phyloP scores from a whole-genome alignment of 2,888 invertebrate species.

The Craniophora ligustri region DNA sequence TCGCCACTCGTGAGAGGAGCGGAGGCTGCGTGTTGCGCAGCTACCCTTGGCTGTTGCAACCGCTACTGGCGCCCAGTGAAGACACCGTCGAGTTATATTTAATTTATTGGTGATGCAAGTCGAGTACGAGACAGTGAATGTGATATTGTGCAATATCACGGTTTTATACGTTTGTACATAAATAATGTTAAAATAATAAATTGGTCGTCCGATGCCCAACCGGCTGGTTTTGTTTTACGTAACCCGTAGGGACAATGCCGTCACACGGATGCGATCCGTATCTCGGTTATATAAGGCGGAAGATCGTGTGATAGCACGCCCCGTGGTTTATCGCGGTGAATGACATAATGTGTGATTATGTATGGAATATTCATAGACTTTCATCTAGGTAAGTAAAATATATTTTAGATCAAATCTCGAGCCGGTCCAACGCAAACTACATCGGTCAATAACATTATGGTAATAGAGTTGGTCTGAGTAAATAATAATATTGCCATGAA shows the following conservation, averaged over 20 bases:
- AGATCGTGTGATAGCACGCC: constrained; percentile 43
- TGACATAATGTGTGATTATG: constrained; percentile 55
- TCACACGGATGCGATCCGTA: constrained; percentile 55
- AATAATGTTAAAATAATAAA: constrained; percentile 78
- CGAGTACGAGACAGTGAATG: constrained; percentile 76
- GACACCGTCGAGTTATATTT: constrained; percentile 63
- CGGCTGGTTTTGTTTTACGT: constrained; percentile 70
- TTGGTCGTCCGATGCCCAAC: constrained; percentile 69
- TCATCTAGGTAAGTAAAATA: constrained; percentile 39
- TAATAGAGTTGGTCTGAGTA: background rate
- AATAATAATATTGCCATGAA: constrained; percentile 2
- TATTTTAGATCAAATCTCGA: constrained; percentile 25
- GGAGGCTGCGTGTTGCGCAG: constrained; percentile 26
- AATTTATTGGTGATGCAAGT: constrained; percentile 83
- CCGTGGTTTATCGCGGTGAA: constrained; percentile 22
- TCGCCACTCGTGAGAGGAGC: constrained; percentile 27
- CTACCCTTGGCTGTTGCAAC: constrained; percentile 50
- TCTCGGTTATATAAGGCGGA: constrained; percentile 48
- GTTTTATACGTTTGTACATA: constrained; percentile 84
- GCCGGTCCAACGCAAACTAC: constrained; percentile 5
- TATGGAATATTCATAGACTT: constrained; percentile 55
- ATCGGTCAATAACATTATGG: constrained; percentile 3
- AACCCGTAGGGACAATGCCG: constrained; percentile 59
- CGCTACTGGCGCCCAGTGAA: constrained; percentile 56
- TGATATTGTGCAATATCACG: constrained; percentile 82